Percentiles rank a stretch among this genome's conserved stretches.
phyloP scores from a whole-genome alignment of 2,797 vertebrate species.

The Adelosebastes latens region DNA sequence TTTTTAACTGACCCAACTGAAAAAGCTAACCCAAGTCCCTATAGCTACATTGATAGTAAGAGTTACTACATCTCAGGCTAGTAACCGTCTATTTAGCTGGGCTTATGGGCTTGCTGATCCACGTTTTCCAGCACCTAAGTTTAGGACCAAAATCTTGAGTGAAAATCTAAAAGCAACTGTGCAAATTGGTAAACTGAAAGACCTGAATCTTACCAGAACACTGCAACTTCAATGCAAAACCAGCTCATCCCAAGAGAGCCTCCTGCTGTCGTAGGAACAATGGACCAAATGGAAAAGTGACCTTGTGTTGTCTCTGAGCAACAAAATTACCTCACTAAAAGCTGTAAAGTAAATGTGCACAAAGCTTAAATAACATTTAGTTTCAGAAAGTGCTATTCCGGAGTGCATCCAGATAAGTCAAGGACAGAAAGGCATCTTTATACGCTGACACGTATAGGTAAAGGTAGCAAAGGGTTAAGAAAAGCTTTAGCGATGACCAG shows the following conservation, averaged over 20 bases:
- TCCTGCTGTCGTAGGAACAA: neutral
- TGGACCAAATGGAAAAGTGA: neutral
- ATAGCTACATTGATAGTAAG: neutral
- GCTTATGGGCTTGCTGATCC: neutral
- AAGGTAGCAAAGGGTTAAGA: constrained; percentile 22
- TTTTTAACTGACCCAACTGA: neutral
- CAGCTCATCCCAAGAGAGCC: neutral
- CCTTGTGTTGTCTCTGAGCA: neutral
- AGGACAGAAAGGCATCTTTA: neutral
- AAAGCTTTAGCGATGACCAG: constrained; percentile 30
- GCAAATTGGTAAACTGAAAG: neutral
- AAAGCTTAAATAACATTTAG: neutral
- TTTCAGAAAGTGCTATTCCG: neutral
- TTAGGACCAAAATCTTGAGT: neutral
- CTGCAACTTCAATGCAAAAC: neutral
- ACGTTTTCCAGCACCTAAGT: neutral
- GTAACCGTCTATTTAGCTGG: neutral
- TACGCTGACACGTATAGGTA: neutral
- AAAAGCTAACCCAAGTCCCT: neutral
- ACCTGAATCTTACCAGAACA: neutral
- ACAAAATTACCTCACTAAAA: neutral
- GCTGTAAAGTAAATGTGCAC: neutral
- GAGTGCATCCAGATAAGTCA: neutral
- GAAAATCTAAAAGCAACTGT: neutral
- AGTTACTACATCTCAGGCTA: neutral